Evolutionary conservation across 1,140 invertebrate genomes (phyloP).

Genomic region (Chymomyza costata): DNA sequence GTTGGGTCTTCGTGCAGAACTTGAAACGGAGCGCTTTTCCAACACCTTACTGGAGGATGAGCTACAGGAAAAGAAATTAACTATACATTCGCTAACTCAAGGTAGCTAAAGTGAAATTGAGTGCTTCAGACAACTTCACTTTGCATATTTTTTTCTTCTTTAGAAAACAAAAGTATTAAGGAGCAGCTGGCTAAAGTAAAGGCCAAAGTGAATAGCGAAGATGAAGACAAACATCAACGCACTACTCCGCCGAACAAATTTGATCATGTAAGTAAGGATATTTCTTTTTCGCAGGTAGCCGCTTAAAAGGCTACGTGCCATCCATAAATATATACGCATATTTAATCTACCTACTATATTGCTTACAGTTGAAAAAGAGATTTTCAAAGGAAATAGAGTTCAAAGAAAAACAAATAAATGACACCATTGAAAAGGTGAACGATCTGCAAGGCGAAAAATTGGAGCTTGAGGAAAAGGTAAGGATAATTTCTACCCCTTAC

Average conservation of each 20-base stretch:
- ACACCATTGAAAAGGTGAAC: constrained; percentile 33
- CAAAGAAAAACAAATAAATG: constrained; percentile 30
- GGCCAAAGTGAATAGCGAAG: neutral
- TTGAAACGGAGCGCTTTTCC: constrained; percentile 61
- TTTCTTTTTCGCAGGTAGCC: neutral
- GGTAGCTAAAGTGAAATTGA: constrained; percentile 21
- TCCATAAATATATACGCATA: constrained; percentile 3
- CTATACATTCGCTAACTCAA: constrained; percentile 18
- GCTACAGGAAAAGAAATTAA: constrained; percentile 38
- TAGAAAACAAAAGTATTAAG: constrained; percentile 29
- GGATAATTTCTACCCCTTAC: neutral
- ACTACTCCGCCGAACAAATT: constrained; percentile 20
- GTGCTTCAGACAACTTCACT: neutral
- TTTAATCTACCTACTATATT: constrained; percentile 5
- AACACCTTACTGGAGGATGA: constrained; percentile 58
- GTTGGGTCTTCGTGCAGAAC: constrained; percentile 42
- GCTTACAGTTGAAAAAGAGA: constrained; percentile 43
- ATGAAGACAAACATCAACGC: constrained; percentile 4
- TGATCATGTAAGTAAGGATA: constrained; percentile 49
- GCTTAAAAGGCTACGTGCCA: constrained; percentile 5
- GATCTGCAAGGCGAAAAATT: constrained; percentile 21
- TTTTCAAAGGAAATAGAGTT: constrained; percentile 35
- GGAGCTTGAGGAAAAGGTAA: constrained; percentile 23
- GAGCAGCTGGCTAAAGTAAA: constrained; percentile 25
- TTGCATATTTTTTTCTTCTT: no score